These are phyloP conservation scores for Eulithis testata DNA, from an alignment of 2,888 invertebrate species.

Conservation along the genomic window DNA sequence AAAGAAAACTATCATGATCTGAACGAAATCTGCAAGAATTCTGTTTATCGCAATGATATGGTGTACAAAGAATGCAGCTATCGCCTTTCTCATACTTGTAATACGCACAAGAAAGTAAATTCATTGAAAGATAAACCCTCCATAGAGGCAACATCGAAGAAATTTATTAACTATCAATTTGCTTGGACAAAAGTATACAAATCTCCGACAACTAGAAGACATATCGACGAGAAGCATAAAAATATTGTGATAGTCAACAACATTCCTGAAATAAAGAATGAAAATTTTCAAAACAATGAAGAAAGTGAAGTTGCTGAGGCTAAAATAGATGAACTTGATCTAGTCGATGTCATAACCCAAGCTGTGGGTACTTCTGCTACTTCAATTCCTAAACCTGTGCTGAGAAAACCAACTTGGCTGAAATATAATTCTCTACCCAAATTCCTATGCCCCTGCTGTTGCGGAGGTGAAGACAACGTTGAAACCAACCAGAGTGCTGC, in stretches of 20 bases:
- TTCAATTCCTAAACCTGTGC: slow-evolving; percentile 41
- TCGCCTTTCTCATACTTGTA: slow-evolving; percentile 38
- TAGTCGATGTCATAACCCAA: slow-evolving; percentile 41
- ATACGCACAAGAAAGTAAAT: slow-evolving; percentile 21
- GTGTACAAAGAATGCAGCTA: slow-evolving; percentile 69
- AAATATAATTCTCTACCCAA: slow-evolving; percentile 50
- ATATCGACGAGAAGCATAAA: slow-evolving; percentile 34
- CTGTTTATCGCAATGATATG: slow-evolving; percentile 51
- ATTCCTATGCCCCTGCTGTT: slow-evolving; percentile 68
- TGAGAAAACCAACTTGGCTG: slow-evolving; percentile 42
- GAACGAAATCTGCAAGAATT: slow-evolving; percentile 47
- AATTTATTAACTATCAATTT: slow-evolving; percentile 41
- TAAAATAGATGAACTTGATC: slow-evolving; percentile 20
- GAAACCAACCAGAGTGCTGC: slow-evolving; percentile 48
- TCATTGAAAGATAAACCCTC: slow-evolving; percentile 25
- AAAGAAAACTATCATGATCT: slow-evolving; percentile 41
- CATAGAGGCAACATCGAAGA: slow-evolving; percentile 36
- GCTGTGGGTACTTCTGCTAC: slow-evolving; percentile 51
- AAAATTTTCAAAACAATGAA: slow-evolving; percentile 10
- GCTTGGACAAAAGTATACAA: slow-evolving; percentile 64
- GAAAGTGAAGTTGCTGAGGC: slow-evolving; percentile 16
- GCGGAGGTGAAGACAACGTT: slow-evolving; percentile 50
- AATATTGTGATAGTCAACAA: slow-evolving; percentile 35
- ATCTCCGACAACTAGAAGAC: slow-evolving; percentile 50
- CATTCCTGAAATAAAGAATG: slow-evolving; percentile 15